Percentiles rank a stretch among this genome's conserved stretches.
Evolutionary conservation across 2,113 vertebrate genomes (phyloP).

Genomic region (Dascyllus trimaculatus): DNA sequence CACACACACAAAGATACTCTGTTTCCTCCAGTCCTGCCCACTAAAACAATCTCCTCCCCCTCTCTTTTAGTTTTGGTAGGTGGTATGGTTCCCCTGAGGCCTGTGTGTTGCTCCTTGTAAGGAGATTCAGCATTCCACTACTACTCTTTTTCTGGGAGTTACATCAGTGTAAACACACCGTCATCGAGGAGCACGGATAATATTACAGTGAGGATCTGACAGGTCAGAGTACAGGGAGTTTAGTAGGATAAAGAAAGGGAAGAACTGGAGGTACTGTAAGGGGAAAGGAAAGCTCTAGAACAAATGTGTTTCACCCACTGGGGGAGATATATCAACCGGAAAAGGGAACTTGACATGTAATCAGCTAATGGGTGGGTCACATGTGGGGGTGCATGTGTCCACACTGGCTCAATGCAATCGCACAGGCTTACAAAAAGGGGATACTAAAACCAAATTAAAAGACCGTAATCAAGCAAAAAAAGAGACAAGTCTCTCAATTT

Average conservation of each 20-base stretch:
- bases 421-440: background rate
- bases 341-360: constrained; percentile 66
- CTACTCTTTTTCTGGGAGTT: constrained; percentile 52
- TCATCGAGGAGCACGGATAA: constrained; percentile 29
- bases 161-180: constrained; percentile 52
- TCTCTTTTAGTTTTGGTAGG: constrained; percentile 44
- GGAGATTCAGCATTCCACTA: constrained; percentile 77
- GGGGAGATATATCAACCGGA: constrained; percentile 50
- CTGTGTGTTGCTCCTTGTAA: constrained; percentile 77
- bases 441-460: background rate
- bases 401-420: constrained; percentile 11
- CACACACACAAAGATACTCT: constrained; percentile 31
- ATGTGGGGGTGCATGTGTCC: constrained; percentile 3
- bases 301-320: constrained; percentile 34
- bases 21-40: constrained; percentile 43
- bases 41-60: constrained; percentile 56
- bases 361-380: constrained; percentile 75
- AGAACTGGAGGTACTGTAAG: background rate
- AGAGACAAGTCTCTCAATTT: background rate
- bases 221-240: background rate
- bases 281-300: constrained; percentile 15
- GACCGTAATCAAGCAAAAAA: background rate
- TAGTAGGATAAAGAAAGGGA: constrained; percentile 3
- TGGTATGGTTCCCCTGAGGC: constrained; percentile 55
- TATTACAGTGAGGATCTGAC: background rate